Conservation (phyloP, 1,140 invertebrate species). For the Cotesia glomerata region DNA sequence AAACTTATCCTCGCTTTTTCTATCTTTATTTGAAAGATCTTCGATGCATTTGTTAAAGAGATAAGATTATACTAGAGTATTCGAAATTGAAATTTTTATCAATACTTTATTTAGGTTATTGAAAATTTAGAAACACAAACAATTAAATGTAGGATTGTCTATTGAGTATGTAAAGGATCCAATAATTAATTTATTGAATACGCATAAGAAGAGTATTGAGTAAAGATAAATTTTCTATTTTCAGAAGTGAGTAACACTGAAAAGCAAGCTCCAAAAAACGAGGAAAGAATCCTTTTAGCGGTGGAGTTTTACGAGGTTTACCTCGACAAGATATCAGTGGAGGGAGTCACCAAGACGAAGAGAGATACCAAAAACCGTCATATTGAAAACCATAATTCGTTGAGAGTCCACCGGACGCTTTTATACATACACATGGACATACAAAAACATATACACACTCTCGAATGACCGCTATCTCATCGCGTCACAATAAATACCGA, state of each 20-base stretch:
- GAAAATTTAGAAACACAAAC: too few relatives aligned
- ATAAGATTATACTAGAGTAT: too few relatives aligned
- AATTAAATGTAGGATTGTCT: too few relatives aligned
- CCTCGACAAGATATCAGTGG: conserved; percentile 46
- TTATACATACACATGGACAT: conserved; percentile 5
- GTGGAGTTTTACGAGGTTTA: conserved; percentile 43
- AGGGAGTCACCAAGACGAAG: conserved; percentile 13
- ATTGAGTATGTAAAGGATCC: too few relatives aligned
- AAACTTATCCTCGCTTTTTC: too few relatives aligned
- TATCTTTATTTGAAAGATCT: too few relatives aligned
- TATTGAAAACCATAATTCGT: conserved; percentile 64
- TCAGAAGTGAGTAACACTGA: conserved; percentile 4
- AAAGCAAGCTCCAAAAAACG: conserved; percentile 3
- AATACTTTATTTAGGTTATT: too few relatives aligned
- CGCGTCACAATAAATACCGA: conserved; percentile 64
- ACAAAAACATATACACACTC: conserved; percentile 1
- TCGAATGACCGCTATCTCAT: conserved; percentile 56
- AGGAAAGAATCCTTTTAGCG: conserved; percentile 53
- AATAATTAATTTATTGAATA: too few relatives aligned
- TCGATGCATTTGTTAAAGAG: too few relatives aligned
- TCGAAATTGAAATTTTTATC: too few relatives aligned
- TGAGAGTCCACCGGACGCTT: conserved; percentile 24
- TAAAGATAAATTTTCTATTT: not conserved
- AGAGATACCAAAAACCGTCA: conserved; percentile 28
- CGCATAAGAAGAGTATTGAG: not conserved